Evolutionary conservation across 2,888 invertebrate species (phyloP).

Genomic region (Lycia hirtaria): DNA sequence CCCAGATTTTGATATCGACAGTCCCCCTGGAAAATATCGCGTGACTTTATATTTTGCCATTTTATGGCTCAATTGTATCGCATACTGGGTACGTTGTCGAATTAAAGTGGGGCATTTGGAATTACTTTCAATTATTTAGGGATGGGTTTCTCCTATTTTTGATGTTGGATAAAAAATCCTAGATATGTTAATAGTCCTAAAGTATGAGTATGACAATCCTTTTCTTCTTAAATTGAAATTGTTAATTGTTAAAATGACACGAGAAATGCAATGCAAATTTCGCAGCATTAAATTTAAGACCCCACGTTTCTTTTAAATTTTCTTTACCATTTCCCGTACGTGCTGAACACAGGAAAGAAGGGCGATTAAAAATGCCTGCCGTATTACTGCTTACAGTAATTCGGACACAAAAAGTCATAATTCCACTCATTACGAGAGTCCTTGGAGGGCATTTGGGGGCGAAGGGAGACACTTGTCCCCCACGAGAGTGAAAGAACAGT

Average conservation of each 20-base stretch:
- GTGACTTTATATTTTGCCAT: too few relatives aligned
- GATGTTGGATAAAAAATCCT: background rate
- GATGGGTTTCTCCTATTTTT: too few relatives aligned
- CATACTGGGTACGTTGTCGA: too few relatives aligned
- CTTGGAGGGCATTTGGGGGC: conserved; percentile 48
- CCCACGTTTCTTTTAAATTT: background rate
- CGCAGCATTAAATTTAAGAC: background rate
- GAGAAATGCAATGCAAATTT: background rate
- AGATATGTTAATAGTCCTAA: background rate
- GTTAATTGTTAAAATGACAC: background rate
- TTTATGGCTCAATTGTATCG: too few relatives aligned
- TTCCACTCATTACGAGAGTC: conserved; percentile 69
- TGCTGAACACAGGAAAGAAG: conserved; percentile 16
- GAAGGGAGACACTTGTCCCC: conserved; percentile 23
- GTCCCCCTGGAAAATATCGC: too few relatives aligned
- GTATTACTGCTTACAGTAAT: conserved; percentile 55
- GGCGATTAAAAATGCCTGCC: conserved; percentile 39
- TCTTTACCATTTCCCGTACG: background rate
- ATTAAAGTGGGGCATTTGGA: too few relatives aligned
- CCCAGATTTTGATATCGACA: too few relatives aligned
- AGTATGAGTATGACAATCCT: too few relatives aligned
- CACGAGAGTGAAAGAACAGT: conserved; percentile 14
- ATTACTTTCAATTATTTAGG: too few relatives aligned
- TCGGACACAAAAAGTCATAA: conserved; percentile 69
- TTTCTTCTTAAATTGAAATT: too few relatives aligned